Percentiles rank a stretch among this genome's conserved stretches.
phyloP scores from a whole-genome alignment of 2,113 vertebrate species.

The Triplophysa rosa region DNA sequence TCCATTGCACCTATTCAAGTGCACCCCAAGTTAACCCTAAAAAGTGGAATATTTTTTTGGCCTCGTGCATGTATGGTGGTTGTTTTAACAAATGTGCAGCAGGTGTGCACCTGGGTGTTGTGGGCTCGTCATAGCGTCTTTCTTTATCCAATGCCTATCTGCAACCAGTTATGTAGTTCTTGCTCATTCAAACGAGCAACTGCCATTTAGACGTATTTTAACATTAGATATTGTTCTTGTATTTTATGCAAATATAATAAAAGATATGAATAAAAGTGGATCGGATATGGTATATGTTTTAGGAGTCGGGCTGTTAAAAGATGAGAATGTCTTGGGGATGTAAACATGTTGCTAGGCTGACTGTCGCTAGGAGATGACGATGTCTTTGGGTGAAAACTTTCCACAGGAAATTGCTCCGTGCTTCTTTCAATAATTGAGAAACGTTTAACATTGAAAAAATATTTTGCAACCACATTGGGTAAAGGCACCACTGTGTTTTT shows the following conservation, averaged over 20 bases:
- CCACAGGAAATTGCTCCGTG: constrained; percentile 4
- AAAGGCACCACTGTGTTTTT: neutral
- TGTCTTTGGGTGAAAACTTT: neutral
- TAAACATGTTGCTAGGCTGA: neutral
- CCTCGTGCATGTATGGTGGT: neutral
- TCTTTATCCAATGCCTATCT: constrained; percentile 28
- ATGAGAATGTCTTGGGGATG: neutral
- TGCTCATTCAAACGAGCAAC: constrained; percentile 23
- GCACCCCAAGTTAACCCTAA: too few species aligned
- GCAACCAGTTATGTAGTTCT: neutral
- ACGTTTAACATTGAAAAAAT: neutral
- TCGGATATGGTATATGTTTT: neutral
- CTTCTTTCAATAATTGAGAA: neutral
- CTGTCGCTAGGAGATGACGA: neutral
- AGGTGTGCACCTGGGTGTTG: constrained; percentile 39
- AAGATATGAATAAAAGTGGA: too few species aligned
- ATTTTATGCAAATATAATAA: neutral
- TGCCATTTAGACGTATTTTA: neutral
- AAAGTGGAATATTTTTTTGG: too few species aligned
- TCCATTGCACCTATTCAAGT: too few species aligned
- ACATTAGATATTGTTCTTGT: neutral
- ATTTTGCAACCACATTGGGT: neutral
- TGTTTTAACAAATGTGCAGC: constrained; percentile 20
- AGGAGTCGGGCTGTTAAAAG: too few species aligned
- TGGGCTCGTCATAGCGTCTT: constrained; percentile 16